Evolutionary conservation across 2,797 vertebrate species (phyloP).

Genomic region (Myotis findleyi): DNA sequence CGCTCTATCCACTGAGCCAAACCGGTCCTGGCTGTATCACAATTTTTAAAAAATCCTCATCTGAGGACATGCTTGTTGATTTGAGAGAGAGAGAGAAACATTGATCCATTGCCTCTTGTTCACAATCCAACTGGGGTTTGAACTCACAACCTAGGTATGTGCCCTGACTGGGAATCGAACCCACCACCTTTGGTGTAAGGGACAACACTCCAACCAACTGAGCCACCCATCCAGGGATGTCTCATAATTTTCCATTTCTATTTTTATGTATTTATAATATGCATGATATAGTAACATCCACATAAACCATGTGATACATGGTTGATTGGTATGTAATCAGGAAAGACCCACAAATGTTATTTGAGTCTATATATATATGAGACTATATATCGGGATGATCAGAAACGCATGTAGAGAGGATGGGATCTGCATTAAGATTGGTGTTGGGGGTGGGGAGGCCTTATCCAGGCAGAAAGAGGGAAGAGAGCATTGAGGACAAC

Average conservation of each 20-base stretch:
- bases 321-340: neutral
- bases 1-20: too few species aligned
- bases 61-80: neutral
- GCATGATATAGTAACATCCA: neutral
- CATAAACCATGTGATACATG: neutral
- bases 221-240: neutral
- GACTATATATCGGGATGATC: neutral
- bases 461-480: neutral
- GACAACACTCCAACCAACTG: neutral
- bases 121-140: neutral
- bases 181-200: neutral
- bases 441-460: neutral
- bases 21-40: too few species aligned
- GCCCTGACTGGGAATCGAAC: neutral
- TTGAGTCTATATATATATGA: neutral
- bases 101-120: neutral
- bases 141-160: neutral
- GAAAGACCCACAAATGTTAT: neutral
- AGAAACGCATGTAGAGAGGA: neutral
- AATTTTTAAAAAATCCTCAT: neutral
- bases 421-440: neutral
- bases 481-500: neutral
- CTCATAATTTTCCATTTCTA: slow-evolving; percentile 8
- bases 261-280: neutral
- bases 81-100: neutral